These are phyloP conservation scores for Abrostola triplasia DNA, from an alignment of 2,888 invertebrate species.

Conservation along the genomic window DNA sequence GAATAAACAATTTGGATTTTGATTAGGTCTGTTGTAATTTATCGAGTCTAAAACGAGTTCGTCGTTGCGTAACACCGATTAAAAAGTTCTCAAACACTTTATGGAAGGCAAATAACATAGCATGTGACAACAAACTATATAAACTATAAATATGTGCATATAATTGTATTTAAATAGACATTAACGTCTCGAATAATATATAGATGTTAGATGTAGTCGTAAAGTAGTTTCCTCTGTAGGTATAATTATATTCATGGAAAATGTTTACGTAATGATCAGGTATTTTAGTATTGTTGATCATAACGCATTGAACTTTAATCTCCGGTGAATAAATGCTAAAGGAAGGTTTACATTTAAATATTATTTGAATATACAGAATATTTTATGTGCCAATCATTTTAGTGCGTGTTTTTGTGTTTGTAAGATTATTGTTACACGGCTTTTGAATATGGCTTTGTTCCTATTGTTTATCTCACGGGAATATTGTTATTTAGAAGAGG, in stretches of 20 bases:
- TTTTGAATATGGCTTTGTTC: neutral
- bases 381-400: neutral
- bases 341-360: slow-evolving; percentile 35
- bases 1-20: no score
- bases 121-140: neutral
- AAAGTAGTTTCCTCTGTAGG: slow-evolving; percentile 40
- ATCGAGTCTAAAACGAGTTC: no score
- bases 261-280: slow-evolving; percentile 49
- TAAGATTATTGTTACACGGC: neutral
- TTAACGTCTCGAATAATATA: slow-evolving; percentile 50
- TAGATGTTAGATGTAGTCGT: slow-evolving; percentile 18
- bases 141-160: neutral
- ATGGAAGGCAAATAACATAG: neutral
- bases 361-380: slow-evolving; percentile 2
- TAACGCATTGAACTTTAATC: slow-evolving; percentile 59
- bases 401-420: neutral
- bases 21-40: no score
- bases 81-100: neutral
- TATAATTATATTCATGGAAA: slow-evolving; percentile 56
- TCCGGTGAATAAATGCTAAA: slow-evolving; percentile 44
- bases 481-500: no score
- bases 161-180: slow-evolving; percentile 41
- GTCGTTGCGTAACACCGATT: no score
- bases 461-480: no score
- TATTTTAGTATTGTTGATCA: slow-evolving; percentile 55